A percentile compares a stretch with the other conserved stretches of the same genome.
These are phyloP conservation scores for Betta splendens DNA, from an alignment of 2,797 vertebrate species.

Conservation along the genomic window DNA sequence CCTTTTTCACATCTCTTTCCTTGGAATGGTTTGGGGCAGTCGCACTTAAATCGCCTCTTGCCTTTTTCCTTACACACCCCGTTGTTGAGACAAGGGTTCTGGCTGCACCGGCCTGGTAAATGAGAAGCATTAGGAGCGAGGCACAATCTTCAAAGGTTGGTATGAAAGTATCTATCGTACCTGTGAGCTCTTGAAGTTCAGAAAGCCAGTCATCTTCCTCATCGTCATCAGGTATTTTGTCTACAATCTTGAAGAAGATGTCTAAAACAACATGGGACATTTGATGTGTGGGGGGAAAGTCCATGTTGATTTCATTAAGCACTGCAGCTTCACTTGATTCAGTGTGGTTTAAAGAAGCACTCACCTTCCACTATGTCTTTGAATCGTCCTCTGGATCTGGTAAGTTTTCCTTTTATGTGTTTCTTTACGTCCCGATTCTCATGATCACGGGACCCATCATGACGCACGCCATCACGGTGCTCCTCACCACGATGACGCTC, in stretches of 20 bases:
- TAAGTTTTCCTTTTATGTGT: not conserved
- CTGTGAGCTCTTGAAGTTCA: constrained; percentile 64
- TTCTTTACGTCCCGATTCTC: rapidly evolving
- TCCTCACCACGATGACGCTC: not conserved
- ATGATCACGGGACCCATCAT: not conserved
- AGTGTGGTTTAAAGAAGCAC: not conserved
- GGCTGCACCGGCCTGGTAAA: constrained; percentile 69
- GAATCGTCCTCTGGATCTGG: not conserved
- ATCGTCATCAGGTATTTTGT: constrained; percentile 57
- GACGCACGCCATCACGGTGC: not conserved
- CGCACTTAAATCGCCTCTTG: constrained; percentile 61
- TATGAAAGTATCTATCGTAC: constrained; percentile 47
- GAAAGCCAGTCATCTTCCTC: constrained; percentile 73
- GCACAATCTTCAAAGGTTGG: not conserved
- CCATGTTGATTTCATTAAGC: no score
- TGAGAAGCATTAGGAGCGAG: not conserved
- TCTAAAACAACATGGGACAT: constrained; percentile 66
- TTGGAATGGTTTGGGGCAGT: constrained; percentile 71
- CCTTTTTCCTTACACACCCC: constrained; percentile 73
- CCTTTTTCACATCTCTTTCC: constrained; percentile 79
- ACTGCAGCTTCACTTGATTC: no score
- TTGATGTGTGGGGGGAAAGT: no score
- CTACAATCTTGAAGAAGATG: constrained; percentile 13
- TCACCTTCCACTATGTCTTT: constrained; percentile 53
- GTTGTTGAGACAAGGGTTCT: constrained; percentile 77